Conservation (phyloP, 2,113 vertebrate species). For the Myodes glareolus region DNA sequence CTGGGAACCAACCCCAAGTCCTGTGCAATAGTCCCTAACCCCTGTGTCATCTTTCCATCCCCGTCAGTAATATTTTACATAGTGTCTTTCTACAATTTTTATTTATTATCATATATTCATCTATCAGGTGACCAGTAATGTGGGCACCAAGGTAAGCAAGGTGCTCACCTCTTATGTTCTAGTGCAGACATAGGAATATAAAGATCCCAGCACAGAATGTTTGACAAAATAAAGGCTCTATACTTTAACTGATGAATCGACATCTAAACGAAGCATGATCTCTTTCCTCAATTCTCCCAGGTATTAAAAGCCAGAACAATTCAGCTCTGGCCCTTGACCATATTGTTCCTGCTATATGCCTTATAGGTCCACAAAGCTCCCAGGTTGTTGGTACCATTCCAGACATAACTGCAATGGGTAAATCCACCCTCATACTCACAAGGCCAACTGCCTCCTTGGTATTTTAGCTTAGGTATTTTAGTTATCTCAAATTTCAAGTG, state of each 20-base stretch:
- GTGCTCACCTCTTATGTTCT: background rate
- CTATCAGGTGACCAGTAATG: background rate
- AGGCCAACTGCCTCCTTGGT: background rate
- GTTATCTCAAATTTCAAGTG: background rate
- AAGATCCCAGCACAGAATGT: background rate
- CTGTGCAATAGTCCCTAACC: too few relatives aligned
- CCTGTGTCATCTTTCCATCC: too few relatives aligned
- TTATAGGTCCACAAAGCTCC: background rate
- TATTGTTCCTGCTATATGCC: background rate
- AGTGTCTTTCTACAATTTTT: background rate
- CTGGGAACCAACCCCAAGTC: background rate
- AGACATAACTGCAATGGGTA: too few relatives aligned
- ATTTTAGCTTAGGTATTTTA: background rate
- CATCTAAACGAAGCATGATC: background rate
- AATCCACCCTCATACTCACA: background rate
- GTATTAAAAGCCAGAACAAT: background rate
- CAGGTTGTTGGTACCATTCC: background rate
- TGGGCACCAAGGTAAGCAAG: background rate
- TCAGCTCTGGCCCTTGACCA: background rate
- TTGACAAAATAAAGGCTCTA: background rate
- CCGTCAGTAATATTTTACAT: background rate
- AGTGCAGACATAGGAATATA: background rate
- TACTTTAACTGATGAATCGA: background rate
- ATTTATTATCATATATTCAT: background rate
- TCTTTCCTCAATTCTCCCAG: background rate